Conservation (phyloP, 2,113 vertebrate species). For the Anhinga rufa region DNA sequence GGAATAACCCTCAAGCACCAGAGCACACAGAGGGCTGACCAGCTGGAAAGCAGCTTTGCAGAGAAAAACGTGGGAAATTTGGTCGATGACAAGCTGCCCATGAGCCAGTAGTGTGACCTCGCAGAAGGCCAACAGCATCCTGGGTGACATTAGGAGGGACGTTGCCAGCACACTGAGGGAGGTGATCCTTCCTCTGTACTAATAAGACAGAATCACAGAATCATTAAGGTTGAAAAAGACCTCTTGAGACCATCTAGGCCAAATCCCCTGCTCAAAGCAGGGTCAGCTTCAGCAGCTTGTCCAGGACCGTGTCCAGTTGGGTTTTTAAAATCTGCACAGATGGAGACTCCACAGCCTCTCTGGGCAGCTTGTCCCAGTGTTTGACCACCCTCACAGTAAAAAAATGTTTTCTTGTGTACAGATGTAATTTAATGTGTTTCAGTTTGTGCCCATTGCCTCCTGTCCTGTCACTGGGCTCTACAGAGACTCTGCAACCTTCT, state of each 20-base stretch:
- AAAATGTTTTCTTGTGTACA: neutral
- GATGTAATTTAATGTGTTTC: neutral
- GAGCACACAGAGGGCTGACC: neutral
- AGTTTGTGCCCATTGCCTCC: neutral
- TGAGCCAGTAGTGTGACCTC: neutral
- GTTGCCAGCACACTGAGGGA: neutral
- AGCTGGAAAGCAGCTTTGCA: neutral
- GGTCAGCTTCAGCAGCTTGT: neutral
- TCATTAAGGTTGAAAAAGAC: neutral
- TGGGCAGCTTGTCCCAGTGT: neutral
- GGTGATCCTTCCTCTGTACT: neutral
- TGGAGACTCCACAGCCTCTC: neutral
- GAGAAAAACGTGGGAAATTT: neutral
- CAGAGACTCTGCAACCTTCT: neutral
- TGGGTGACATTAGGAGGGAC: neutral
- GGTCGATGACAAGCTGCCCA: neutral
- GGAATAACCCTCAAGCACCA: neutral
- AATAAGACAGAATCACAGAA: neutral
- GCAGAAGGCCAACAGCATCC: neutral
- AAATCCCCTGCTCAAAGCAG: neutral
- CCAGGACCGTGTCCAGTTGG: neutral
- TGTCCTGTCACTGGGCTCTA: neutral
- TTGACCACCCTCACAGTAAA: neutral
- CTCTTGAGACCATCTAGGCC: neutral
- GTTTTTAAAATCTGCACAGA: neutral